Base-by-base conservation (phyloP, 2,113 vertebrate species). In the Ursus arctos region DNA sequence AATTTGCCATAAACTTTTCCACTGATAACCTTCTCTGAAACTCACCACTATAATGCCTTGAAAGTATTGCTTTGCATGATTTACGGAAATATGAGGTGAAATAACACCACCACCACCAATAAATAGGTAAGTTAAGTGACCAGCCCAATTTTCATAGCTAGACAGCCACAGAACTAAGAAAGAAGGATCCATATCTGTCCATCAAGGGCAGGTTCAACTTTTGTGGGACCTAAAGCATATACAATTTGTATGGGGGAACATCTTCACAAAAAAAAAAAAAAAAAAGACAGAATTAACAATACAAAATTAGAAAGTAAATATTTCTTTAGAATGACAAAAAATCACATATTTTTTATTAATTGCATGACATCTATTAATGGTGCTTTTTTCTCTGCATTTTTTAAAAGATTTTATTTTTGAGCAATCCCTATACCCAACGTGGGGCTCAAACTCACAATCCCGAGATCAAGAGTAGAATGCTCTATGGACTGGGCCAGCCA, bases 321-420 rank as follows among this genome's bases (percentile, higher is more conserved):
- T 67, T 90, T 91, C 55, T 69, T 86, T 86, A 86, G 43, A 92
- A 74, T 74, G n/a, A 84, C 12, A 59, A 96, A 93, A 74, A 51
- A 10, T 49, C n/a, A 77, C 71, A 19, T 82, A 77, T 67, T 88
- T 83, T 95, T 67, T 33, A 74, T 90, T 61, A 80, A 79, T 71
- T 53, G 21, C 21, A 40, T 88, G 49, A 83, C 36, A 49, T 28
- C 28, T 6, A 12, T 11, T 83, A 19, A 28, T 80, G 33, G 3
- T 88, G 19, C 8, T 79, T n/a, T 87, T 91, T 72, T 18, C 36
- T 74, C 36, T 7, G 13, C 59, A 63, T 63, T 63, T 63, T 63
- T 13, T 12, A 63, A 69, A 69, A 69, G 33, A 36, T 69, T 69
- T 69, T 69, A 36, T 69, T 69, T 69, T 69, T n/a, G 36, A 69